Evolutionary conservation across 1,140 invertebrate genomes (phyloP), one percentile per base, ranked within the genome.

Genomic region (Hesperophylax magnus): DNA sequence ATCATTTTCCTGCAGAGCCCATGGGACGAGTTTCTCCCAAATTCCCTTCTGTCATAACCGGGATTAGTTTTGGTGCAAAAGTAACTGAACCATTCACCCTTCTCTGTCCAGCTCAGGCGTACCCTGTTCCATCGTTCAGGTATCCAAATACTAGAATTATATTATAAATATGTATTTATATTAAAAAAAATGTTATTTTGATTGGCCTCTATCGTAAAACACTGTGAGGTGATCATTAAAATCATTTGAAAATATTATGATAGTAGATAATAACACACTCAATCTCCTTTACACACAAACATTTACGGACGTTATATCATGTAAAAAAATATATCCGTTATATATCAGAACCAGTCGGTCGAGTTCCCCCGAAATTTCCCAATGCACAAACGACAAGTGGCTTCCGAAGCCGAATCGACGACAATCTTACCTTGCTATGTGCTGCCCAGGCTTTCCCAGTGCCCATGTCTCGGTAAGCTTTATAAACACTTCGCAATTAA

Each of bases 371-470:
- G 79, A 93, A 93, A 86, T 92, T 94, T 79, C 91, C 92, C 60
- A 91, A 90, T 82, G 91, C 91, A 86, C 91, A 92, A 88, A 91
- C 91, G 85, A 81, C 78, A 75, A 72, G 82, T 60, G 81, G 80
- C 4, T 84, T 84, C 79, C 80, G 82, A 22, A 78, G 80, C 61
- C 20, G 75, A 18, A 58, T 82, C 65, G 86, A 86, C 22, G 79
- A 82, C 15, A 87, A 85, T 81, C 88, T 90, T 86, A 89, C 92
- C 74, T 91, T 93, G 86, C 92, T 91, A 86, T 94, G 92, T 89
- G 93, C 93, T 84, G 93, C 92, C 54, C 92, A 93, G 90, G 93
- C 92, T 83, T 94, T 92, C 88, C 93, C 94, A 47, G 90, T 94
- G 85, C 94, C 94, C 83, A 85, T 91, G 83, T 94, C 93, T 91